A percentile compares a stretch with the other conserved stretches of the same genome.
Conservation (phyloP, 2,797 vertebrate species). For the Tolypeutes matacus region DNA sequence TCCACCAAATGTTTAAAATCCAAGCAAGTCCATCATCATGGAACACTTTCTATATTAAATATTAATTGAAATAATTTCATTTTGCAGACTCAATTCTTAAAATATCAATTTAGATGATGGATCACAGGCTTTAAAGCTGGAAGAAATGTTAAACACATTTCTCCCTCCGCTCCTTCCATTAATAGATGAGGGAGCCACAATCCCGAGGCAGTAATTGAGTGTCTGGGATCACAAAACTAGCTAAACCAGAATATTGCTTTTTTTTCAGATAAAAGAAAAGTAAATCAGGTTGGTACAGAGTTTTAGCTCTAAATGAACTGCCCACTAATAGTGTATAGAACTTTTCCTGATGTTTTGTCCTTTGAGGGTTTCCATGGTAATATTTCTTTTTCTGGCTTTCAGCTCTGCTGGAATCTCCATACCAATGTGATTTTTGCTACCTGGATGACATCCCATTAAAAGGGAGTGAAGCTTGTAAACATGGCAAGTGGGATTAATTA, state of each 20-base stretch:
- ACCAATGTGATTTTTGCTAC: not conserved
- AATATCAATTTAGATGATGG: slow-evolving; percentile 75
- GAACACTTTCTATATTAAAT: slow-evolving; percentile 74
- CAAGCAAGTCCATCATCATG: slow-evolving; percentile 40
- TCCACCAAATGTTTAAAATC: slow-evolving; percentile 64
- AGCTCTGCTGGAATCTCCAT: not conserved
- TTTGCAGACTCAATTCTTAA: slow-evolving; percentile 71
- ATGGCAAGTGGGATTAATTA: slow-evolving; percentile 1
- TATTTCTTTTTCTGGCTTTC: slow-evolving; percentile 55
- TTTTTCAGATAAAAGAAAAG: not conserved
- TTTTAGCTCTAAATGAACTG: not conserved
- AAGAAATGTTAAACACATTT: slow-evolving; percentile 35
- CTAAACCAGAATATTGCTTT: not conserved
- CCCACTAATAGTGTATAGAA: not conserved
- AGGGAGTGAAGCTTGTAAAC: not conserved
- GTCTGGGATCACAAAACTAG: not conserved
- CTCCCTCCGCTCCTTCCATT: not conserved
- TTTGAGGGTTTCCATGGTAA: not conserved
- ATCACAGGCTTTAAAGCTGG: slow-evolving; percentile 58
- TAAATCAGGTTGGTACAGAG: not conserved
- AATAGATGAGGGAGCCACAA: not conserved
- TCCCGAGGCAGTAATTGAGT: not conserved
- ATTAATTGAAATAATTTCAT: slow-evolving; percentile 80
- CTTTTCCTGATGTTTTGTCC: not conserved
- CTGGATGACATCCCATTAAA: not conserved